These are phyloP conservation scores for Dynastes hyllus DNA, from an alignment of 2,888 invertebrate genomes.

Conservation along the genomic window DNA sequence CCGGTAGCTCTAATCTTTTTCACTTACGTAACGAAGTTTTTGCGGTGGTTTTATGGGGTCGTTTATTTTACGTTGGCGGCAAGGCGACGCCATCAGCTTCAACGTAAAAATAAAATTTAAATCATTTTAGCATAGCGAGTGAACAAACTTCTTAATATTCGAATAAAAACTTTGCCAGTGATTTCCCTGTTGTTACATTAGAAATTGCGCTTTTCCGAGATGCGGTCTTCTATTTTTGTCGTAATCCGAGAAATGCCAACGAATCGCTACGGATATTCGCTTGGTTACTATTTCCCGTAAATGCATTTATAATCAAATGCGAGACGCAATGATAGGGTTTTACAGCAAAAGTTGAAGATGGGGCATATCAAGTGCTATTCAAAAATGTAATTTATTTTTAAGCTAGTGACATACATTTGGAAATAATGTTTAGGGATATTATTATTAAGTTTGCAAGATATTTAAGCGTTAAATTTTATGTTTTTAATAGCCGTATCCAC, in stretches of 20 bases:
- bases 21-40: conserved; percentile 56
- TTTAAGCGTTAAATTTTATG: too few relatives aligned
- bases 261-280: not conserved
- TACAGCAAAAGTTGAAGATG: not conserved
- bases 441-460: too few relatives aligned
- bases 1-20: conserved; percentile 50
- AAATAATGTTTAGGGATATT: too few relatives aligned
- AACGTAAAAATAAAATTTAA: conserved; percentile 57
- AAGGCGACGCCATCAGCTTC: conserved; percentile 55
- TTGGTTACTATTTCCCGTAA: not conserved
- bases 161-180: conserved; percentile 49
- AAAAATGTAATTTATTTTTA: too few relatives aligned
- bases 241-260: not conserved
- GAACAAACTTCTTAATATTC: conserved; percentile 50
- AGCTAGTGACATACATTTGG: too few relatives aligned
- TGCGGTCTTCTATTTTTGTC: not conserved
- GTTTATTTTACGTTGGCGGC: conserved; percentile 56
- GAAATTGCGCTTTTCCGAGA: conserved; percentile 23
- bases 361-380: too few relatives aligned
- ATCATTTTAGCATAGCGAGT: conserved; percentile 52
- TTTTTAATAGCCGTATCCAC: too few relatives aligned
- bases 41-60: conserved; percentile 57
- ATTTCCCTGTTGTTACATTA: conserved; percentile 52
- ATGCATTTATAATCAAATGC: conserved; percentile 20
- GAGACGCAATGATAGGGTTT: not conserved